A percentile compares a stretch with the other conserved stretches of the same genome.
Conservation (phyloP, 2,888 invertebrate species). For the Meiosimyza decipiens region DNA sequence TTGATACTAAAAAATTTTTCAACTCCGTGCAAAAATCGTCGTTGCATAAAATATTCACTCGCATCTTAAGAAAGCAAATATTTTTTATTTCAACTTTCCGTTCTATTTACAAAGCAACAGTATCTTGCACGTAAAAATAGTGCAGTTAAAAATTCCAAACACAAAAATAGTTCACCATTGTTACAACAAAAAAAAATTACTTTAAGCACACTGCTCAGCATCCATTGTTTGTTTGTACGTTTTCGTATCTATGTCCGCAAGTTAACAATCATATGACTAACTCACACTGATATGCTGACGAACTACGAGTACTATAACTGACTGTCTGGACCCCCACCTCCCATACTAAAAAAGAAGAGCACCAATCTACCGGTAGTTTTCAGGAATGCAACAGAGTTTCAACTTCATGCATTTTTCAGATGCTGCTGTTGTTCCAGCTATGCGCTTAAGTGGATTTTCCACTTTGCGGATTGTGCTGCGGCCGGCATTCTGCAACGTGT, state of each 20-base stretch:
- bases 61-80: no score
- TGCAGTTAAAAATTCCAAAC: background rate
- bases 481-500: conserved; percentile 13
- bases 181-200: background rate
- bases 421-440: conserved; percentile 2
- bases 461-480: background rate
- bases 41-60: no score
- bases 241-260: background rate
- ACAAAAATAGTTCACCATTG: background rate
- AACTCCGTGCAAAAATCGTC: no score
- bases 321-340: no score
- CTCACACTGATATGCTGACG: no score
- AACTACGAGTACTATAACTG: no score
- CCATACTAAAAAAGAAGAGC: background rate
- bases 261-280: no score
- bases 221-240: background rate
- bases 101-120: background rate
- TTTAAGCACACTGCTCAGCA: conserved; percentile 1
- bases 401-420: conserved; percentile 18
- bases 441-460: conserved; percentile 23
- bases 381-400: background rate
- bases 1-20: no score
- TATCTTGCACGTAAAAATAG: background rate
- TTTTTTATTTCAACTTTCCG: no score
- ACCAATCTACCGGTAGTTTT: background rate